Evolutionary conservation across 2,888 invertebrate genomes (phyloP).

Genomic region (Pandemis heparana): DNA sequence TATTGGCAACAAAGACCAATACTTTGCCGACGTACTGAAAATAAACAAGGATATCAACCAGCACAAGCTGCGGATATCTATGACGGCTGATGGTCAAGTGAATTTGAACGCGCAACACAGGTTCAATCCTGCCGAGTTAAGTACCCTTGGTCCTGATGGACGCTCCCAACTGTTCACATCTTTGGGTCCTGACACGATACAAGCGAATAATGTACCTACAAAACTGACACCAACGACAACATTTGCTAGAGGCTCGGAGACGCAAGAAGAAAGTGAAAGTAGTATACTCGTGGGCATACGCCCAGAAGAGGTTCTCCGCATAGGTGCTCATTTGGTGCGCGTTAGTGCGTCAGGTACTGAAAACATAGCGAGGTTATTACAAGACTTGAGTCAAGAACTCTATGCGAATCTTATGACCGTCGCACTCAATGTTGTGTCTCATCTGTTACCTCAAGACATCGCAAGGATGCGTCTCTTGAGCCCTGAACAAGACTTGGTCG

Average conservation of each 20-base stretch:
- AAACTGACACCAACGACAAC: slow-evolving; percentile 54
- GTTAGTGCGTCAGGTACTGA: slow-evolving; percentile 73
- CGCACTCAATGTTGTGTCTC: slow-evolving; percentile 68
- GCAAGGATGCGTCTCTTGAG: slow-evolving; percentile 68
- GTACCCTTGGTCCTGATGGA: slow-evolving; percentile 63
- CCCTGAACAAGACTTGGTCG: slow-evolving; percentile 75
- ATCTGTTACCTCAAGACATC: slow-evolving; percentile 70
- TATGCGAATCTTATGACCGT: slow-evolving; percentile 75
- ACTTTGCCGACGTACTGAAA: slow-evolving; percentile 81
- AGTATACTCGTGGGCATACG: slow-evolving; percentile 67
- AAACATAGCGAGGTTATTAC: slow-evolving; percentile 66
- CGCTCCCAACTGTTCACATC: slow-evolving; percentile 67
- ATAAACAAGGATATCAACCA: slow-evolving; percentile 84
- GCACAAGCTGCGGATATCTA: slow-evolving; percentile 78
- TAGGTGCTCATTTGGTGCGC: slow-evolving; percentile 68
- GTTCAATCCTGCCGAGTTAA: slow-evolving; percentile 72
- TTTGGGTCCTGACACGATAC: slow-evolving; percentile 65
- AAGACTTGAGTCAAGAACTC: slow-evolving; percentile 72
- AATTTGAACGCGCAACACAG: slow-evolving; percentile 76
- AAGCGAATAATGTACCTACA: slow-evolving; percentile 65
- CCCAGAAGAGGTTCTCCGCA: slow-evolving; percentile 74
- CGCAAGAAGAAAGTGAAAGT: slow-evolving; percentile 59
- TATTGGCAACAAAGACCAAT: slow-evolving; percentile 83
- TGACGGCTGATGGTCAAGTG: slow-evolving; percentile 77
- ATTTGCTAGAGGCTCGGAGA: slow-evolving; percentile 55